Evolutionary conservation across 2,113 vertebrate genomes (phyloP).

Genomic region (Parotia lawesii): DNA sequence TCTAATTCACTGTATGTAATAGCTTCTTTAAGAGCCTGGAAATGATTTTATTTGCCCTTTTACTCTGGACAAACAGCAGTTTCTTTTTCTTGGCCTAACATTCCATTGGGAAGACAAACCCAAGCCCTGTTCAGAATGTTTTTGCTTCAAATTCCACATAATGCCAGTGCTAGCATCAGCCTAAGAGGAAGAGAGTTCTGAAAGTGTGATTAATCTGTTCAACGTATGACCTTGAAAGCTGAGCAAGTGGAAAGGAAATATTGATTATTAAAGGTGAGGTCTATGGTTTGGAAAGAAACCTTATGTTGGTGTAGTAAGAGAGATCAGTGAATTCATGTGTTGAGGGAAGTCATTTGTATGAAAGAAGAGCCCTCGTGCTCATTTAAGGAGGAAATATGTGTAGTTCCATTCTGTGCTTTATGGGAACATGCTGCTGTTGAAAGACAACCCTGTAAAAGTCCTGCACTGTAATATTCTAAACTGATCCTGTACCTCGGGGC

Average conservation of each 20-base stretch:
- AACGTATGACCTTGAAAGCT: constrained; percentile 34
- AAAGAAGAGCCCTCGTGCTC: constrained; percentile 31
- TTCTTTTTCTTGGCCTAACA: constrained; percentile 58
- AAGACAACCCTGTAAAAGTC: constrained; percentile 26
- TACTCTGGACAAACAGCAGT: constrained; percentile 39
- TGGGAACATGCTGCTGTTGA: not conserved
- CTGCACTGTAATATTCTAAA: not conserved
- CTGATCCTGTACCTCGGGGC: not conserved
- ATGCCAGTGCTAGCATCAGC: not conserved
- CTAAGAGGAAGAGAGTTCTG: constrained; percentile 7
- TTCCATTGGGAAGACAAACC: not conserved
- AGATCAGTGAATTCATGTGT: not conserved
- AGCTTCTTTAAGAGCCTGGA: constrained; percentile 46
- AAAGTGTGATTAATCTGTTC: constrained; percentile 41
- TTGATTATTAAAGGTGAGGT: constrained; percentile 47
- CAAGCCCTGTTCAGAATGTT: not conserved
- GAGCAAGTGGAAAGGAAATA: constrained; percentile 46
- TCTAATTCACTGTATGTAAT: constrained; percentile 21
- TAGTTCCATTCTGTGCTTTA: not conserved
- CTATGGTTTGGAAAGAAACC: constrained; percentile 31
- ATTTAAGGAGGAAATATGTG: constrained; percentile 2
- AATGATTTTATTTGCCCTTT: constrained; percentile 52
- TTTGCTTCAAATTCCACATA: constrained; percentile 35
- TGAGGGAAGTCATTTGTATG: not conserved
- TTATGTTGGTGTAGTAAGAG: not conserved